Percentiles rank a stretch among this genome's conserved stretches.
These are phyloP conservation scores for Ypsolopha sequella DNA, from an alignment of 2,888 invertebrate species.

Conservation along the genomic window DNA sequence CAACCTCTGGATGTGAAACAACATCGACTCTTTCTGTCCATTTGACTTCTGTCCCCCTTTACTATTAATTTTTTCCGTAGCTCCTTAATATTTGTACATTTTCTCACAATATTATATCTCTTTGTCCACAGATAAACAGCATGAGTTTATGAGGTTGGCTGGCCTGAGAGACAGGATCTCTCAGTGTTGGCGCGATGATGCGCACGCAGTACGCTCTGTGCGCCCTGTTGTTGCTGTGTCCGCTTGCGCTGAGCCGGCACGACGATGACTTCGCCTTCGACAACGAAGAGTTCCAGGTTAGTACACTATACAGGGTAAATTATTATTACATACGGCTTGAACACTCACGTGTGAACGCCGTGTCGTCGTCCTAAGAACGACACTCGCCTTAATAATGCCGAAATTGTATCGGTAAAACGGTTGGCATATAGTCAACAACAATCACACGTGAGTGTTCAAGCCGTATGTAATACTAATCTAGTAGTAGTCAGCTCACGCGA, in stretches of 20 bases:
- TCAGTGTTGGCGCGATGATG: constrained; percentile 30
- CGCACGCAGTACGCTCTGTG: constrained; percentile 41
- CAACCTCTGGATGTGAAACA: too few species aligned
- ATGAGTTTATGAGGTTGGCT: constrained; percentile 52
- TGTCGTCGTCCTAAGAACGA: too few species aligned
- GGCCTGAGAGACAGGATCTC: constrained; percentile 1
- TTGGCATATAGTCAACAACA: too few species aligned
- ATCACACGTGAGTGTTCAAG: not conserved
- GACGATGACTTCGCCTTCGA: constrained; percentile 67
- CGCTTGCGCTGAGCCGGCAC: constrained; percentile 51
- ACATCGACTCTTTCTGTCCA: too few species aligned
- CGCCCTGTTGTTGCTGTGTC: constrained; percentile 49
- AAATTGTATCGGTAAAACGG: too few species aligned
- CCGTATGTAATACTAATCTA: not conserved
- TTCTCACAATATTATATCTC: not conserved
- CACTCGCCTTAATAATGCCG: too few species aligned
- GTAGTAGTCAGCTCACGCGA: too few species aligned
- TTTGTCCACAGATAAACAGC: constrained; percentile 45
- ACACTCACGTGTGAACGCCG: not conserved
- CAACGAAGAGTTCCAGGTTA: constrained; percentile 60
- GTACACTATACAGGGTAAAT: constrained; percentile 6
- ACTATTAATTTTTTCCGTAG: too few species aligned
- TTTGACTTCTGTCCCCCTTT: too few species aligned
- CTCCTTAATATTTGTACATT: too few species aligned
- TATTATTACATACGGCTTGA: too few species aligned